Conservation (phyloP, 2,888 invertebrate genomes). For the Meiosimyza platycephala region DNA sequence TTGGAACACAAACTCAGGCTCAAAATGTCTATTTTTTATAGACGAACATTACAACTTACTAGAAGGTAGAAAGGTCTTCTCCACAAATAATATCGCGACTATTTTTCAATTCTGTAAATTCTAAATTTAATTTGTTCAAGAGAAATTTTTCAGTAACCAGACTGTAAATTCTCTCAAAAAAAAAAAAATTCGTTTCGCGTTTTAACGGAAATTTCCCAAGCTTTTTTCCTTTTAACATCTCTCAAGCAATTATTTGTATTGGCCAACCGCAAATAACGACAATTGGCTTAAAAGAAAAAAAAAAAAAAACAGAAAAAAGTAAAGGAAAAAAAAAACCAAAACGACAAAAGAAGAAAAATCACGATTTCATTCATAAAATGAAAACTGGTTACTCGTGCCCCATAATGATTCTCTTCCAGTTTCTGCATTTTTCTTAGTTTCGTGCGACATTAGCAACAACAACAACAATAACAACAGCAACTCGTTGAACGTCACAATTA, state of each 20-base stretch:
- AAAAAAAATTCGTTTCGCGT: not conserved
- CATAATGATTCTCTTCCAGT: conserved; percentile 27
- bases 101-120: too few relatives aligned
- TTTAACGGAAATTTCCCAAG: conserved; percentile 18
- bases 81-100: too few relatives aligned
- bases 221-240: not conserved
- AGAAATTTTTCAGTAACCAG: too few relatives aligned
- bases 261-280: not conserved
- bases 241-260: not conserved
- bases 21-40: too few relatives aligned
- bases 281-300: not conserved
- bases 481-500: conserved; percentile 64
- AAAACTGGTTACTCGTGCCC: conserved; percentile 33
- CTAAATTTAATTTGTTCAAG: too few relatives aligned
- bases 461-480: conserved; percentile 34
- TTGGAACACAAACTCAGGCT: too few relatives aligned
- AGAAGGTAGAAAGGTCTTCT: too few relatives aligned
- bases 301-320: too few relatives aligned
- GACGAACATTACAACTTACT: too few relatives aligned
- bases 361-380: conserved; percentile 35
- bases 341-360: conserved; percentile 21
- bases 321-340: too few relatives aligned
- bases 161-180: too few relatives aligned
- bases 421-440: conserved; percentile 27
- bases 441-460: conserved; percentile 35